These are phyloP conservation scores for Apteryx mantelli DNA, from an alignment of 2,113 vertebrate genomes.

Conservation along the genomic window DNA sequence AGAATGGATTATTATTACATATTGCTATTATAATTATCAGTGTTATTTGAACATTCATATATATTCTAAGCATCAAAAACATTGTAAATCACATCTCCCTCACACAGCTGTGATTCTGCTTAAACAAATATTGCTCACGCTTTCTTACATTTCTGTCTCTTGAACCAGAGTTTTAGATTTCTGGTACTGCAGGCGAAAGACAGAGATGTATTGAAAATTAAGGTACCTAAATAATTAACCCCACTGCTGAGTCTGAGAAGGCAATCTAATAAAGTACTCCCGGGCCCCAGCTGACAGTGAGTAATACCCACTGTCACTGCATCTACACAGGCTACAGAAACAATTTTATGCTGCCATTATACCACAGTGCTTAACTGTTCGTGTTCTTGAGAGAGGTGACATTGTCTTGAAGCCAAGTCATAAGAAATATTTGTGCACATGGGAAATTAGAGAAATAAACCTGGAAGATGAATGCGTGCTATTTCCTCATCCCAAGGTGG, in stretches of 20 bases:
- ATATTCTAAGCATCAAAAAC: not conserved
- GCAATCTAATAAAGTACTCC: conserved; percentile 41
- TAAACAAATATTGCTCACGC: not conserved
- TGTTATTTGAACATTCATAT: conserved; percentile 23
- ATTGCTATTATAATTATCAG: not conserved
- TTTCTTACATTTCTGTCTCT: not conserved
- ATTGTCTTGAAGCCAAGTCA: accelerated
- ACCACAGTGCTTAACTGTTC: not conserved
- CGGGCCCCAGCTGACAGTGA: not conserved
- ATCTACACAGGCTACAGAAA: not conserved
- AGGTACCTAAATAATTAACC: conserved; percentile 72
- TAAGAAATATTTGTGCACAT: not conserved
- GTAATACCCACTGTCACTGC: not conserved
- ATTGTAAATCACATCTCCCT: conserved; percentile 1
- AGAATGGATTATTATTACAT: not conserved
- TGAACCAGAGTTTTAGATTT: not conserved
- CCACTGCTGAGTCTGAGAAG: conserved; percentile 6
- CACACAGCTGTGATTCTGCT: not conserved
- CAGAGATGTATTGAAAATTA: conserved; percentile 33
- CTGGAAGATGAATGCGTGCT: not conserved
- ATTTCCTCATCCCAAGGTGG: accelerated
- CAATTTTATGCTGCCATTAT: not conserved
- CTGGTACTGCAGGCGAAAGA: conserved; percentile 5
- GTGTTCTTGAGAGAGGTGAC: not conserved
- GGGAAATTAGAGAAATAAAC: not conserved